These are phyloP conservation scores for Euplagia quadripunctaria DNA, from an alignment of 2,888 invertebrate genomes.

Conservation along the genomic window DNA sequence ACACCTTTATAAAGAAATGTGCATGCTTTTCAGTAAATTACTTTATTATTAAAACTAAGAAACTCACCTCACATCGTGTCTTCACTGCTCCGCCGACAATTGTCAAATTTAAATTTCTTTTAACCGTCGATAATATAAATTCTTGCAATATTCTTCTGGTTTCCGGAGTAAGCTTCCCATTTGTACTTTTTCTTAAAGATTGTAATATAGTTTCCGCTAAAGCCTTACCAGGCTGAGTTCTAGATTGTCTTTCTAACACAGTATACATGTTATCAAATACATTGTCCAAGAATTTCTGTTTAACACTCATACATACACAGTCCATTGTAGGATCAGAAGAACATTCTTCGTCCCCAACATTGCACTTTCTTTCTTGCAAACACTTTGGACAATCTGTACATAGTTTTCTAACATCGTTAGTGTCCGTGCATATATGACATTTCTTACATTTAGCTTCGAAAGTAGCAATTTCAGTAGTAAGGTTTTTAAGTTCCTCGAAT, in stretches of 20 bases:
- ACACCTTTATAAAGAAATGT: not conserved
- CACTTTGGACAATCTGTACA: slow-evolving; percentile 80
- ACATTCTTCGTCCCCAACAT: slow-evolving; percentile 62
- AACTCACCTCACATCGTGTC: slow-evolving; percentile 78
- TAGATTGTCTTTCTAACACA: slow-evolving; percentile 68
- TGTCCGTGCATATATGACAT: slow-evolving; percentile 73
- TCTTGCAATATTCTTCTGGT: slow-evolving; percentile 71
- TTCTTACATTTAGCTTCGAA: slow-evolving; percentile 62
- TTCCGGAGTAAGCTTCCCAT: slow-evolving; percentile 74
- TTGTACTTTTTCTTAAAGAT: slow-evolving; percentile 71
- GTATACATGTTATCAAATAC: slow-evolving; percentile 83
- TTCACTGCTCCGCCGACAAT: slow-evolving; percentile 82
- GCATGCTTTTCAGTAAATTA: not conserved
- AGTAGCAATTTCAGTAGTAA: slow-evolving; percentile 62
- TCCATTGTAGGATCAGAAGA: slow-evolving; percentile 59
- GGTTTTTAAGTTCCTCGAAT: slow-evolving; percentile 61
- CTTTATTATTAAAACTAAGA: not conserved
- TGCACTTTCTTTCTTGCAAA: slow-evolving; percentile 64
- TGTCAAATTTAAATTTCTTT: slow-evolving; percentile 77
- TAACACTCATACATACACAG: slow-evolving; percentile 75
- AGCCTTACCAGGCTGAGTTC: slow-evolving; percentile 67
- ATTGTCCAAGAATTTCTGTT: slow-evolving; percentile 76
- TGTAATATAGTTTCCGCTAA: slow-evolving; percentile 69
- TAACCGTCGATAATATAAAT: slow-evolving; percentile 72
- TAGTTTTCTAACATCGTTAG: slow-evolving; percentile 64